Evolutionary conservation across 2,113 vertebrate species (phyloP), one percentile per base, ranked within the genome.

Genomic region (Vanacampus margaritifer): DNA sequence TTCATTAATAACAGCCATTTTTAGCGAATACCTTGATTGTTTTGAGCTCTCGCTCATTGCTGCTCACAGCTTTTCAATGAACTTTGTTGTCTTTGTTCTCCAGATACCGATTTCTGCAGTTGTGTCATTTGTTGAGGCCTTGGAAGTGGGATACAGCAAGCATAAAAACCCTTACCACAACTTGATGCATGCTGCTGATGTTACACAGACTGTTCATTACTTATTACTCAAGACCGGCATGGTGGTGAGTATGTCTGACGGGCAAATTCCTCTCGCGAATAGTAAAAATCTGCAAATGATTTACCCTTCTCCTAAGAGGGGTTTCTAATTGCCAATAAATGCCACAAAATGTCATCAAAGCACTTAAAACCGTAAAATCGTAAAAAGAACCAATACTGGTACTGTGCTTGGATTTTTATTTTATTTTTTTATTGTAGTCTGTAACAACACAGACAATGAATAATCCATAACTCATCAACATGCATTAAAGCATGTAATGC

Each of bases 121-220:
- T 63, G 95, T 99, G 81, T 98, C 97, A 0, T 99, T 99, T 64
- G 94, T 98, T 79, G 97, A 99, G 82, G 97, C 96, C 17, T 83
- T 99, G 67, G 97, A 99, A 82, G 96, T 95, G 48, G 97, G 97
- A 64, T 98, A 99, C 91, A 96, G 92, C 87, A 98, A 99, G 86
- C 93, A 98, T 77, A 98, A 97, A 93, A 99, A 99, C 81, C 97
- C 97, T 2, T 99, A 99, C 79, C 97, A 99, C 90, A 99, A 99
- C 75, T 89, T 98, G 69, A 93, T 98, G 81, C 97, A 98, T 0
- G 97, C 97, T 0, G 97, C 97, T 1, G 97, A 99, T 1, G 95
- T 99, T 69, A 98, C 96, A 1, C 97, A 99, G 90, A 98, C 97
- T 0, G 95, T 98, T 11, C 97, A 99, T 87, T 97, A 95, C 86